Conservation (phyloP, 2,888 invertebrate species). For the Drosophila kokeensis region DNA sequence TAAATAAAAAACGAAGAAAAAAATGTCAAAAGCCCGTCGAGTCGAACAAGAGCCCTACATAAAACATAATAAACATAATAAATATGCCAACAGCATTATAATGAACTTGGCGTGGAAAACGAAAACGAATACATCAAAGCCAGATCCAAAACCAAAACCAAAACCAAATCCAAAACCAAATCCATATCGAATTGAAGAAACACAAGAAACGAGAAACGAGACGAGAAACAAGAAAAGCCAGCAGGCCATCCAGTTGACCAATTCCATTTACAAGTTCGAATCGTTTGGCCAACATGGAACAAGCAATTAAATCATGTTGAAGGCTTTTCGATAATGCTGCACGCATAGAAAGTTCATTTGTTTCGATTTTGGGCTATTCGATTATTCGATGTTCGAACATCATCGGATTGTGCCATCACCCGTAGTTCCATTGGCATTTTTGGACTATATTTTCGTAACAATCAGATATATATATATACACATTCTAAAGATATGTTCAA, state of each 20-base stretch:
- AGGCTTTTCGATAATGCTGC: conserved; percentile 42
- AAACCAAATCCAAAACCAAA: conserved; percentile 12
- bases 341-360: conserved; percentile 62
- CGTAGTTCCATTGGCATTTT: background rate
- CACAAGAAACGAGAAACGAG: conserved; percentile 8
- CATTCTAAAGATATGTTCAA: background rate
- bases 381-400: background rate
- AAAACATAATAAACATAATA: conserved; percentile 59
- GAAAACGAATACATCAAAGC: conserved; percentile 24
- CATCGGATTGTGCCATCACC: background rate
- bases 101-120: conserved; percentile 52
- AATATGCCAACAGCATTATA: conserved; percentile 62
- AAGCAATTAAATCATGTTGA: conserved; percentile 50
- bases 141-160: conserved; percentile 1
- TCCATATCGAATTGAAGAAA: conserved; percentile 20
- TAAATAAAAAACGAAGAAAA: background rate
- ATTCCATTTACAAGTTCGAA: conserved; percentile 28
- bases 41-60: conserved; percentile 36
- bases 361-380: conserved; percentile 10
- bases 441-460: background rate
- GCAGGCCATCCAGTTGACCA: conserved; percentile 52
- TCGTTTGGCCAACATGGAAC: conserved; percentile 35
- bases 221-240: conserved; percentile 29
- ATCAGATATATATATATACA: background rate
- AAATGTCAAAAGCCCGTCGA: conserved; percentile 30